Percentiles rank a stretch among this genome's conserved stretches.
Conservation (phyloP, 2,797 vertebrate species). For the Spheniscus humboldti region DNA sequence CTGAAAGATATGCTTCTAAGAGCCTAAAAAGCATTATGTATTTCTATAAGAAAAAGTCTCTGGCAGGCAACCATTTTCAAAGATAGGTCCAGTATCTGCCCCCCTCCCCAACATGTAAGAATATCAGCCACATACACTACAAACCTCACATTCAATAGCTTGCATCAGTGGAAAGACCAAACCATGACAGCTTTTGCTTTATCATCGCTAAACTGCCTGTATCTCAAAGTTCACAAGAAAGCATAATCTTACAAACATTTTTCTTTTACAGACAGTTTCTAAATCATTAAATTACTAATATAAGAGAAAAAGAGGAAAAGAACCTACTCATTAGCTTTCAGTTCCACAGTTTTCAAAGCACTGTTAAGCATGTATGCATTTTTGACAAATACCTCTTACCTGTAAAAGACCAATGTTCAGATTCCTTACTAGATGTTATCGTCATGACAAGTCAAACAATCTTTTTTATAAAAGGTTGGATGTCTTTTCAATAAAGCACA, state of each 20-base stretch:
- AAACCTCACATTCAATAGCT: conserved; percentile 23
- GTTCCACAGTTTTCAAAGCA: conserved; percentile 20
- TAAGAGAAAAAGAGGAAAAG: neutral
- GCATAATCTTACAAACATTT: conserved; percentile 32
- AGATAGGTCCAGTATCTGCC: neutral
- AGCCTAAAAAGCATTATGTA: neutral
- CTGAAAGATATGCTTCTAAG: neutral
- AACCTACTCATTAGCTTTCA: conserved; percentile 37
- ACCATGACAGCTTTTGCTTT: neutral
- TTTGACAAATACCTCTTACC: conserved; percentile 70
- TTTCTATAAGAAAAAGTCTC: neutral
- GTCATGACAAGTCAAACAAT: conserved; percentile 48
- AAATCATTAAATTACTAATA: conserved; percentile 20
- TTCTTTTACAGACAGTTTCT: conserved; percentile 21
- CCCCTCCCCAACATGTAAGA: neutral
- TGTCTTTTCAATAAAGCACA: conserved; percentile 38
- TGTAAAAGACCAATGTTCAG: conserved; percentile 58
- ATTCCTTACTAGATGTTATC: conserved; percentile 61
- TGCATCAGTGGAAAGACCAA: conserved; percentile 43
- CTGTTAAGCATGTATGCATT: conserved; percentile 15
- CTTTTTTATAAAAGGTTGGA: conserved; percentile 23
- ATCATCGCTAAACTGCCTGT: conserved; percentile 26
- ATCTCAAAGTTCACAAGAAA: conserved; percentile 32
- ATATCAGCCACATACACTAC: neutral
- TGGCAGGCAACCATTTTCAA: neutral